Evolutionary conservation across 1,140 invertebrate species (phyloP).

Genomic region (Magallana gigas): DNA sequence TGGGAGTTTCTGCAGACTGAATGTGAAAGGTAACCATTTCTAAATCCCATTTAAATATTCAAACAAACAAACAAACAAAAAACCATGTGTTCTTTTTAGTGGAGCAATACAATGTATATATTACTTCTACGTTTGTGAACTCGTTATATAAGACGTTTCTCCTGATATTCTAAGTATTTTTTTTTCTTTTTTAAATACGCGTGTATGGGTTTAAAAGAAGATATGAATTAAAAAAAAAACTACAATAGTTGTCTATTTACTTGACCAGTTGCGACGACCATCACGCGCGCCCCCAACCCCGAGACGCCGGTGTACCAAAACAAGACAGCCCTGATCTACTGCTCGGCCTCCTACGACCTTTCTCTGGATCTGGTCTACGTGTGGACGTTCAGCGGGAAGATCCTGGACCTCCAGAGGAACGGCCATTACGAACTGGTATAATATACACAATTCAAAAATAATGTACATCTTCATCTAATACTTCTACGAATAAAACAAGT

Average conservation of each 20-base stretch:
- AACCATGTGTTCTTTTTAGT: too few relatives aligned
- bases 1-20: constrained; percentile 56
- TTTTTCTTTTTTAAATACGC: too few relatives aligned
- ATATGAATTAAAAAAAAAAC: too few relatives aligned
- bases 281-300: constrained; percentile 51
- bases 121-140: too few relatives aligned
- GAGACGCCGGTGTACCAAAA: constrained; percentile 58
- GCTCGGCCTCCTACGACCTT: constrained; percentile 63
- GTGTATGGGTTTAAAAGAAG: too few relatives aligned
- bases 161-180: too few relatives aligned
- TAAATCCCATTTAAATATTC: too few relatives aligned
- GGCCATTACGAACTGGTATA: constrained; percentile 60
- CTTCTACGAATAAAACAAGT: not conserved
- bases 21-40: constrained; percentile 61
- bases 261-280: constrained; percentile 58
- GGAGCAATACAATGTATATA: too few relatives aligned
- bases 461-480: not conserved
- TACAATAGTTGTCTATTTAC: not conserved
- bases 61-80: too few relatives aligned
- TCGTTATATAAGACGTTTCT: too few relatives aligned
- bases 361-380: constrained; percentile 63
- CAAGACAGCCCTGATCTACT: constrained; percentile 69
- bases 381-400: constrained; percentile 69
- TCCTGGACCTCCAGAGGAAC: constrained; percentile 60
- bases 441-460: not conserved